These are phyloP conservation scores for Linnaemya vulpina DNA, from an alignment of 2,888 invertebrate species.

Conservation along the genomic window DNA sequence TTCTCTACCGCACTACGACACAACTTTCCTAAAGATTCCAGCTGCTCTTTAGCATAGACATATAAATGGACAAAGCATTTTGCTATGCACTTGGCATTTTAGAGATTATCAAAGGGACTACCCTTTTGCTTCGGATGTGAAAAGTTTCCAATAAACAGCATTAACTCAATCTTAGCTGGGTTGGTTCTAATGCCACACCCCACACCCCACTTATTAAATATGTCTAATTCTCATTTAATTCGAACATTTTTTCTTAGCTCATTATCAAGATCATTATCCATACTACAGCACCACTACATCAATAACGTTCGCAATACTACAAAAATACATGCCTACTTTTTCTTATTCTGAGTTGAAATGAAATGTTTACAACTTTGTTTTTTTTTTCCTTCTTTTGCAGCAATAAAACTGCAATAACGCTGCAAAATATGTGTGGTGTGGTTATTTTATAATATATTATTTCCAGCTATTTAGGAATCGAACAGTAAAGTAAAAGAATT, in stretches of 20 bases:
- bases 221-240: slow-evolving; percentile 50
- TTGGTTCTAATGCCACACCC: too few relatives aligned
- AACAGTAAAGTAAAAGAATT: slow-evolving; percentile 3
- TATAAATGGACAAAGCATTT: too few relatives aligned
- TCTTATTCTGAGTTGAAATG: slow-evolving; percentile 30
- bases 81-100: too few relatives aligned
- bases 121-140: too few relatives aligned
- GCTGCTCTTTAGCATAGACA: too few relatives aligned
- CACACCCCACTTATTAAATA: too few relatives aligned
- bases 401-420: slow-evolving; percentile 24
- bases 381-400: not conserved
- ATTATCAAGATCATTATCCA: slow-evolving; percentile 25
- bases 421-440: slow-evolving; percentile 40
- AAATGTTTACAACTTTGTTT: slow-evolving; percentile 38
- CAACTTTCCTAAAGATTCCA: too few relatives aligned
- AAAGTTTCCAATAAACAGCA: too few relatives aligned
- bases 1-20: too few relatives aligned
- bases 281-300: not conserved
- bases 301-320: not conserved
- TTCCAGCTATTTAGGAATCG: slow-evolving; percentile 5
- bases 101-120: too few relatives aligned
- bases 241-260: slow-evolving; percentile 15
- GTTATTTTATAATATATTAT: slow-evolving; percentile 25
- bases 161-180: too few relatives aligned
- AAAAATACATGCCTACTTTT: not conserved